Conservation (phyloP, 2,113 vertebrate genomes). For the Pyrgilauda ruficollis region DNA sequence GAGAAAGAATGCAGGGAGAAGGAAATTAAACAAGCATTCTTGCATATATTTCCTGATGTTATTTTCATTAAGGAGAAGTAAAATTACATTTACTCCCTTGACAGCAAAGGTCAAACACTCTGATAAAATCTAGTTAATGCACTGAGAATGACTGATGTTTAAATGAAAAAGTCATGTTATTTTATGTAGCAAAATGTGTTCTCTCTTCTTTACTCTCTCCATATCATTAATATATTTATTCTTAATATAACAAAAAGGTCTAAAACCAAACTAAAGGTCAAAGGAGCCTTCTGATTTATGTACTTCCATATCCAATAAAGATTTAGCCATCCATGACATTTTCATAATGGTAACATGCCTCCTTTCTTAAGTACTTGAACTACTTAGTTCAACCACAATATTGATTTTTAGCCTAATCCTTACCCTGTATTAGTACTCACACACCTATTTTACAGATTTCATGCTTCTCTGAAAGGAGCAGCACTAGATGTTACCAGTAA, state of each 20-base stretch:
- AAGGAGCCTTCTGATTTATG: background rate
- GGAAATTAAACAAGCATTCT: slow-evolving; percentile 69
- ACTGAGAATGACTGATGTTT: slow-evolving; percentile 34
- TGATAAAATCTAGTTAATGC: slow-evolving; percentile 53
- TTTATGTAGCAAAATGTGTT: background rate
- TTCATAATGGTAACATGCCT: background rate
- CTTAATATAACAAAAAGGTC: background rate
- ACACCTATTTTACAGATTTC: background rate
- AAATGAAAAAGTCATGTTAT: slow-evolving; percentile 23
- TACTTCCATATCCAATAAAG: background rate
- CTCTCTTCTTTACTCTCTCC: background rate
- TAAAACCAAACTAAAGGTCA: background rate
- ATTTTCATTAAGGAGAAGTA: slow-evolving; percentile 61
- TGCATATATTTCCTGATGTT: slow-evolving; percentile 64
- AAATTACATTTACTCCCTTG: slow-evolving; percentile 62
- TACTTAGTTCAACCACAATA: background rate
- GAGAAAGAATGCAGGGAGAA: slow-evolving; percentile 50
- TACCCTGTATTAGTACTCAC: background rate
- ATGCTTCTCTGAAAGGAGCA: background rate
- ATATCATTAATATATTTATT: background rate
- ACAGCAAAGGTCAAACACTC: slow-evolving; percentile 59
- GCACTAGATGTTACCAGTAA: background rate
- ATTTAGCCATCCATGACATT: background rate
- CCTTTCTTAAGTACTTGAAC: background rate
- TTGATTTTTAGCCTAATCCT: background rate